These are phyloP conservation scores for Lepidotrigona ventralis DNA, from an alignment of 1,140 invertebrate genomes.

Conservation along the genomic window DNA sequence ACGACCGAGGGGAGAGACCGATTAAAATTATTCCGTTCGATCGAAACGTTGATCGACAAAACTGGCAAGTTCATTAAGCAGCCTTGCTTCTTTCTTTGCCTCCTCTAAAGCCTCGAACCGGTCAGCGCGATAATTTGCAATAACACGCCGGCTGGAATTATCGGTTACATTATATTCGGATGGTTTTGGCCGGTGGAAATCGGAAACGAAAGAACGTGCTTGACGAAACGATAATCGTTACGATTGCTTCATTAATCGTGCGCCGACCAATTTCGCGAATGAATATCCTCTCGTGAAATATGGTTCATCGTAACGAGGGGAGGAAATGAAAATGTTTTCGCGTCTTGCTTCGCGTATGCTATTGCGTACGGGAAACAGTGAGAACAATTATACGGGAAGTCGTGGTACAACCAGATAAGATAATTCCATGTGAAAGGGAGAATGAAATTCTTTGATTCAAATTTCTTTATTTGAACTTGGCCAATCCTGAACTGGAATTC, in stretches of 20 bases:
- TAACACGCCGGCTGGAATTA: neutral
- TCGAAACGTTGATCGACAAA: conserved; percentile 25
- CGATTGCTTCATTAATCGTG: conserved; percentile 7
- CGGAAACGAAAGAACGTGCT: neutral
- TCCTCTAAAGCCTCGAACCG: neutral
- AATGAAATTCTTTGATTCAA: too few species aligned
- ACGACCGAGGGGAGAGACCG: neutral
- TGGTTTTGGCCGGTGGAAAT: neutral
- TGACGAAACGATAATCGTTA: neutral
- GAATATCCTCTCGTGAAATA: neutral
- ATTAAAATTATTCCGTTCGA: conserved; percentile 39
- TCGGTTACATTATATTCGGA: neutral
- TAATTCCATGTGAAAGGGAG: neutral
- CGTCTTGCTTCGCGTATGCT: neutral
- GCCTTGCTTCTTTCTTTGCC: neutral
- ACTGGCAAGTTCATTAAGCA: conserved; percentile 30
- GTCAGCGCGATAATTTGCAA: neutral
- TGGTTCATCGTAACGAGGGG: neutral
- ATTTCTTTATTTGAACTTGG: too few species aligned
- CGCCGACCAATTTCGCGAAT: neutral
- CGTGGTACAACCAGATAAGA: too few species aligned
- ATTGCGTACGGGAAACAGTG: neutral
- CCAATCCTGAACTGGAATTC: too few species aligned
- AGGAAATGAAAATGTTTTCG: neutral
- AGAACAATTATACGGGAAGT: neutral